Evolutionary conservation across 2,888 invertebrate species (phyloP).

Genomic region (Ennomos erosarius): DNA sequence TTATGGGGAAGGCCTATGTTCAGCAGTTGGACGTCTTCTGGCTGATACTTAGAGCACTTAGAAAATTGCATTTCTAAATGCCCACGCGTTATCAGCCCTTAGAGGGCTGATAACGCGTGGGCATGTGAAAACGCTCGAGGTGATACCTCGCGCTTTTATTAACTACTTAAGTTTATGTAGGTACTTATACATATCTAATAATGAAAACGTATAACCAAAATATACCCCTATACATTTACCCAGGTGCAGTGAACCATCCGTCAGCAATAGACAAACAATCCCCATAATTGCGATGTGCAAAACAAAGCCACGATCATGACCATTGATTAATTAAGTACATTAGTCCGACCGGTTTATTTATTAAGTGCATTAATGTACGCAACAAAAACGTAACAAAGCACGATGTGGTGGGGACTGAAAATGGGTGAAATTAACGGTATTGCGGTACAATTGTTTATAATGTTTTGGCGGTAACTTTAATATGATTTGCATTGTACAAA

Average conservation of each 20-base stretch:
- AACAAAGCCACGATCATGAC: slow-evolving; percentile 52
- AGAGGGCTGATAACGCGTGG: too few species aligned
- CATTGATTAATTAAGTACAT: slow-evolving; percentile 78
- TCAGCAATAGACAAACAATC: slow-evolving; percentile 37
- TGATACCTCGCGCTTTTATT: too few species aligned
- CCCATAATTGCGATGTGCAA: slow-evolving; percentile 47
- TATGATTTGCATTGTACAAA: too few species aligned
- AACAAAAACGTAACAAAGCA: slow-evolving; percentile 42
- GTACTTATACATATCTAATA: not conserved
- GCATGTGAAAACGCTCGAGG: too few species aligned
- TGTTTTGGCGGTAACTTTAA: too few species aligned
- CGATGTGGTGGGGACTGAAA: slow-evolving; percentile 7
- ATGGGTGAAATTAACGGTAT: slow-evolving; percentile 3
- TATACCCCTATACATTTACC: not conserved
- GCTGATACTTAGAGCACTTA: too few species aligned
- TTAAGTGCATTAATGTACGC: slow-evolving; percentile 71
- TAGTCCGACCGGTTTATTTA: slow-evolving; percentile 74
- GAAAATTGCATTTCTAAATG: too few species aligned
- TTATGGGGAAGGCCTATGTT: too few species aligned
- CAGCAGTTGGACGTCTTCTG: too few species aligned
- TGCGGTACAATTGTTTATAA: not conserved
- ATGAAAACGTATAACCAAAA: slow-evolving; percentile 4
- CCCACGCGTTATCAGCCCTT: too few species aligned
- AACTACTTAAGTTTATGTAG: too few species aligned
- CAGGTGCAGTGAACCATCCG: slow-evolving; percentile 14